Evolutionary conservation across 2,797 vertebrate species (phyloP), one percentile per base, ranked within the genome.

Genomic region (Anniella stebbinsi): DNA sequence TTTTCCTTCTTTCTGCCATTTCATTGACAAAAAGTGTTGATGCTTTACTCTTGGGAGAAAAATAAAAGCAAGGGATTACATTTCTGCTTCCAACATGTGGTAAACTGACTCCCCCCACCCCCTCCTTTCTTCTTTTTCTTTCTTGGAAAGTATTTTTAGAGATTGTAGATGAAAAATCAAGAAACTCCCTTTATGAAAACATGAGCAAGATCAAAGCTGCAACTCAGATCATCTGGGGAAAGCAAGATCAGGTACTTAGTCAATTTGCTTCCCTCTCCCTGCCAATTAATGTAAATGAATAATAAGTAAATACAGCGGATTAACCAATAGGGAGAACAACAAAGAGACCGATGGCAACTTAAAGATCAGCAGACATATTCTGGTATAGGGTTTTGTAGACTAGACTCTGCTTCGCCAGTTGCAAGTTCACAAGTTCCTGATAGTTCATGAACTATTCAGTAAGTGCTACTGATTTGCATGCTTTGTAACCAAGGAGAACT

Each of bases 221-320:
- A 0, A 97, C 98, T 0, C 99, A 98, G 93, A 97, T 99, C 93
- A 98, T 99, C 95, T 99, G 99, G 99, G 99, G 99, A n/a, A 98
- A 98, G 84, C 98, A 99, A 75, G 99, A 99, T 95, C 98, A 98
- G 99, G 99, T 99, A 97, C 0, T 88, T 38, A 1, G 1, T 1
- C 0, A 48, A 12, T 81, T 57, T 1, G 3, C 1, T 38, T 12
- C 80, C 30, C 30, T 38, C 41, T 11, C 18, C 17, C 80, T 5
- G 6, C 51, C 72, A 28, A 2, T 21, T 63, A 41, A 0, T 0
- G 0, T 23, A 54, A 17, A 12, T 51, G 0, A 7, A 0, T 0
- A 0, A 0, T 2, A 4, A 72, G 10, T 21, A 25, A 36, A n/a
- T 72, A 33, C 41, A 21, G 25, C 57, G 17, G 78, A 54, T 25